Conservation (phyloP, 2,113 vertebrate species). For the Halichoeres trimaculatus region DNA sequence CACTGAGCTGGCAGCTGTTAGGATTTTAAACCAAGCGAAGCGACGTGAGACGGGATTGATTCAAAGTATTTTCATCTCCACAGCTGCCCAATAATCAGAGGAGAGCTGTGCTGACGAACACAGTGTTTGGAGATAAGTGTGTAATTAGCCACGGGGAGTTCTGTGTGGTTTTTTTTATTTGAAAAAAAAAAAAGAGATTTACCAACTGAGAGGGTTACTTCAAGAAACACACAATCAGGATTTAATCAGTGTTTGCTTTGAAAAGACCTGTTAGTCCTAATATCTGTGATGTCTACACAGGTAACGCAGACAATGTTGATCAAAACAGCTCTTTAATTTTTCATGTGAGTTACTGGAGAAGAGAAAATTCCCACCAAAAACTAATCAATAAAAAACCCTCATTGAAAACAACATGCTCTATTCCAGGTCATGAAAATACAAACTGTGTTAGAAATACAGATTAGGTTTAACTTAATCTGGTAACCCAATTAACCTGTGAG, state of each 20-base stretch:
- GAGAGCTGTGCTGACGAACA: not conserved
- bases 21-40: conserved; percentile 3
- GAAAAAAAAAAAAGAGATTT: not conserved
- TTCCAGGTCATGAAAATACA: no score
- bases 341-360: not conserved
- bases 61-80: conserved; percentile 19
- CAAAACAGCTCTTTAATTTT: not conserved
- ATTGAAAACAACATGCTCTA: no score
- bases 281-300: not conserved
- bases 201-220: not conserved
- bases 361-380: not conserved
- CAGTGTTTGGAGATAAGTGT: conserved; percentile 4
- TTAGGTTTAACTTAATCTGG: no score
- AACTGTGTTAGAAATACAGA: no score
- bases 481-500: no score
- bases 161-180: not conserved
- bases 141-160: conserved; percentile 11
- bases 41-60: not conserved
- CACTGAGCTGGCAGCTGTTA: conserved; percentile 36
- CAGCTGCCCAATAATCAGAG: conserved; percentile 47
- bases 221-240: not conserved
- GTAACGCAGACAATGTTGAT: not conserved
- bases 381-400: not conserved
- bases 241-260: not conserved
- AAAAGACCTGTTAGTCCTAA: not conserved